phyloP scores from a whole-genome alignment of 2,888 invertebrate genomes.

The Allolobophora icterica region DNA sequence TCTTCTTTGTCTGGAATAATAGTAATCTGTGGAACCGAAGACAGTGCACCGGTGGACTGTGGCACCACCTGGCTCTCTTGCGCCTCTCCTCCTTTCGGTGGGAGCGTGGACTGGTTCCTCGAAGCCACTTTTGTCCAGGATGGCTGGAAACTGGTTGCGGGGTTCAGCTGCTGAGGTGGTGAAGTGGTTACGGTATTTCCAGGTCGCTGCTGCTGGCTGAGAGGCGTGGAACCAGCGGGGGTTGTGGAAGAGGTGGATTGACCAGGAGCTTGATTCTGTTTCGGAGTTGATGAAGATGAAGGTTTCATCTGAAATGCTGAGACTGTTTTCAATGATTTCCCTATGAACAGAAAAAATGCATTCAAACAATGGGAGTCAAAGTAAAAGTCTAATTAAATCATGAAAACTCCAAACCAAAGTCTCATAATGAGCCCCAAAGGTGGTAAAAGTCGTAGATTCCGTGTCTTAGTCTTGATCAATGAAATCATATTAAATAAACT shows the following conservation, averaged over 20 bases:
- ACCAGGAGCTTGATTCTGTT: neutral
- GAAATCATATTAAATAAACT: too few relatives aligned
- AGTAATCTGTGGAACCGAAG: neutral
- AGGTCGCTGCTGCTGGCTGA: neutral
- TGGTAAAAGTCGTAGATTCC: too few relatives aligned
- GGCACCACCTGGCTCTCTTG: neutral
- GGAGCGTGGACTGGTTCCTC: neutral
- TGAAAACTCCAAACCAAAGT: neutral
- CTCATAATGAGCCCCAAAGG: neutral
- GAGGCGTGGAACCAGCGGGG: neutral
- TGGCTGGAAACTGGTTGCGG: neutral
- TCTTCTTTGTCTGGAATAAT: neutral
- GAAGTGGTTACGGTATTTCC: neutral
- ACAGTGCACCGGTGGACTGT: neutral
- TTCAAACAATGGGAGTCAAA: neutral
- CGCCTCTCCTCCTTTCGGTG: neutral
- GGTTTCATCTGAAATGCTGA: constrained; percentile 3
- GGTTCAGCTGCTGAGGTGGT: neutral
- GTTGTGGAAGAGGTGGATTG: neutral
- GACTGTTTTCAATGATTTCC: neutral
- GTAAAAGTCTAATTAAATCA: neutral
- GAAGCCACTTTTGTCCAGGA: neutral
- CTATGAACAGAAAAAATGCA: neutral
- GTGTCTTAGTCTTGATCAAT: too few relatives aligned
- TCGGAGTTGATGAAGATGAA: neutral